Conservation (phyloP, 1,140 invertebrate genomes). For the Homalodisca vitripennis region DNA sequence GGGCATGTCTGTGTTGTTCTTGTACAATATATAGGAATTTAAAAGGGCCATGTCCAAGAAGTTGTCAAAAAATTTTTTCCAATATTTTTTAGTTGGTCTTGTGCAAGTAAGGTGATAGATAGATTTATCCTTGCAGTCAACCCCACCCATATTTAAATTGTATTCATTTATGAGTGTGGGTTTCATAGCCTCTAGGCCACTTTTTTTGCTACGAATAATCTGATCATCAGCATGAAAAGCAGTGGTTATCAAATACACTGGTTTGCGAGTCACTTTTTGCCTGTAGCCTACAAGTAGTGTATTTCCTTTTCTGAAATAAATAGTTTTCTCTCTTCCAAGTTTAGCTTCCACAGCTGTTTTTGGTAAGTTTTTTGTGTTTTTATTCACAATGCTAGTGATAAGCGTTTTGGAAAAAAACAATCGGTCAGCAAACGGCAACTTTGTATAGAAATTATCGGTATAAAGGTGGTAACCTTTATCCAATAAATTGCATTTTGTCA, state of each 20-base stretch:
- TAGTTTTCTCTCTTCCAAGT: background rate
- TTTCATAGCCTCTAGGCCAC: constrained; percentile 18
- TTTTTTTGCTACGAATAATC: constrained; percentile 5
- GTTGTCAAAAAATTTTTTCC: constrained; percentile 16
- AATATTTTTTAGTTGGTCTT: constrained; percentile 18
- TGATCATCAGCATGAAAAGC: constrained; percentile 15
- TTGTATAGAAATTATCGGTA: constrained; percentile 21
- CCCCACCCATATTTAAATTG: constrained; percentile 26
- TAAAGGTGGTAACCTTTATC: constrained; percentile 22
- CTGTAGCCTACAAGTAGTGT: background rate
- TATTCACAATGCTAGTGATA: constrained; percentile 22
- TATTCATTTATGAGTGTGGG: constrained; percentile 18
- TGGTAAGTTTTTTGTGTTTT: constrained; percentile 17
- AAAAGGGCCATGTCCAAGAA: constrained; percentile 18
- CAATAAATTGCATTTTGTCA: constrained; percentile 18
- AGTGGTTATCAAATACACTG: constrained; percentile 21
- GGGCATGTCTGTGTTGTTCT: constrained; percentile 4
- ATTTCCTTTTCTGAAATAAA: constrained; percentile 23
- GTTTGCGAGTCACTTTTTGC: constrained; percentile 16
- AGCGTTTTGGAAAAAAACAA: constrained; percentile 14
- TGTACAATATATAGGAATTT: constrained; percentile 27
- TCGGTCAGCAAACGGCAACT: constrained; percentile 9
- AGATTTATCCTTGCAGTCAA: constrained; percentile 26
- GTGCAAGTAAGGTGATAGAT: constrained; percentile 23
- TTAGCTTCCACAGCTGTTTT: constrained; percentile 1